A percentile compares a stretch with the other conserved stretches of the same genome.
phyloP scores from a whole-genome alignment of 2,888 invertebrate species.

The Orthosia incerta region DNA sequence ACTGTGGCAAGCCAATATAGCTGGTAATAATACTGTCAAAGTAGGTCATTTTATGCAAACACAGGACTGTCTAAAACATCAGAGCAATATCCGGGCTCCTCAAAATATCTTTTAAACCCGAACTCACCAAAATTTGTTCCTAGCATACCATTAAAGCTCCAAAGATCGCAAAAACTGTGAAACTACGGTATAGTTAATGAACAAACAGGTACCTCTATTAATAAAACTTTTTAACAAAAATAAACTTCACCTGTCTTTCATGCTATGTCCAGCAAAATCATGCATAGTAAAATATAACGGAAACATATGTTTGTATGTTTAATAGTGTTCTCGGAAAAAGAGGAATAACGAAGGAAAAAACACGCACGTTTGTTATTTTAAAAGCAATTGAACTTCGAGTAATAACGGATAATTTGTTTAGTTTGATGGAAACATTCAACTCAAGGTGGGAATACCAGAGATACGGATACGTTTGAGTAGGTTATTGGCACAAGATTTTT shows the following conservation, averaged over 20 bases:
- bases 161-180: background rate
- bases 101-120: constrained; percentile 1
- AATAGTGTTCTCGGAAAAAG: constrained; percentile 37
- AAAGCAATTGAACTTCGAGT: constrained; percentile 33
- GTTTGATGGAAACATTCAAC: constrained; percentile 14
- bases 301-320: constrained; percentile 20
- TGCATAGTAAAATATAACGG: constrained; percentile 10
- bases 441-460: constrained; percentile 16
- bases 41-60: background rate
- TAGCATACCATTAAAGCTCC: constrained; percentile 24
- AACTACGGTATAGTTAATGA: background rate
- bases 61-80: background rate
- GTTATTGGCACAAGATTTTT: background rate
- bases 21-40: background rate
- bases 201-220: background rate
- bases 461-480: background rate
- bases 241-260: constrained; percentile 13
- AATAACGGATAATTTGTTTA: constrained; percentile 28
- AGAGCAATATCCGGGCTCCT: background rate
- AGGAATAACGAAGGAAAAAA: constrained; percentile 23
- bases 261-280: background rate
- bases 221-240: constrained; percentile 6
- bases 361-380: constrained; percentile 32
- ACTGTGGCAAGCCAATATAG: background rate
- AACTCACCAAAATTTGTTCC: constrained; percentile 4